Base-by-base conservation (phyloP, 2,797 vertebrate genomes). In the Pseudochromis fuscus region DNA sequence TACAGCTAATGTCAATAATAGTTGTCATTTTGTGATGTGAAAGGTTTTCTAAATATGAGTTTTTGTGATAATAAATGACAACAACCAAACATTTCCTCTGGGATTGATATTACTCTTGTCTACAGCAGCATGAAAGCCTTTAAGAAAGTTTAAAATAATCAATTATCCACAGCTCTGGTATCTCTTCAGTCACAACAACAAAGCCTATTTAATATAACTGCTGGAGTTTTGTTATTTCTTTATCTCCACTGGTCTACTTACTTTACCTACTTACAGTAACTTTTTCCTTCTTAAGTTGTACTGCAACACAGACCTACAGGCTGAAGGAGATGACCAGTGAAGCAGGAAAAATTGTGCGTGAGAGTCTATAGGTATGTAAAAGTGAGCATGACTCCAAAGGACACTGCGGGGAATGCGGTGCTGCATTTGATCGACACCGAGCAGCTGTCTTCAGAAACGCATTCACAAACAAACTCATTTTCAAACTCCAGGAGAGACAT, bases 401-500 rank as follows among this genome's bases (percentile, higher is more conserved):
- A 70, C 49, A 51, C 27, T 18, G 65, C 10, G 21, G 49, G 58
- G 79, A 87, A 87, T 82, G 81, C 59, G 45, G 24, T 15, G 37
- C 42, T 53, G 60, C 46, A 58, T 79, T 65, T 86, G 81, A 88
- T 27, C 19, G 85, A 86, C 82, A 71, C 46, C 19, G 27, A 77
- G 77, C 86, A 90, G 86, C 85, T 89, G 89, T 59, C 66, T 45
- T 67, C 64, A 53, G 65, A 62, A 45, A 40, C 52, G 48, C 24
- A 44, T 28, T 58, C 19, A 62, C 57, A 74, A 71, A 60, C 69
- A 70, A 55, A 40, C 45, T 25, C 45, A 30, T 62, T 57, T 50
- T 62, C 35, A 56, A 45, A 25, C 28, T 75, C 16, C 15, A 45
- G 6, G 40, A 12, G 11, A 3, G 10, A 56, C 27, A 27, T 2